phyloP scores from a whole-genome alignment of 2,113 vertebrate genomes.

The Gracilinanus agilis region DNA sequence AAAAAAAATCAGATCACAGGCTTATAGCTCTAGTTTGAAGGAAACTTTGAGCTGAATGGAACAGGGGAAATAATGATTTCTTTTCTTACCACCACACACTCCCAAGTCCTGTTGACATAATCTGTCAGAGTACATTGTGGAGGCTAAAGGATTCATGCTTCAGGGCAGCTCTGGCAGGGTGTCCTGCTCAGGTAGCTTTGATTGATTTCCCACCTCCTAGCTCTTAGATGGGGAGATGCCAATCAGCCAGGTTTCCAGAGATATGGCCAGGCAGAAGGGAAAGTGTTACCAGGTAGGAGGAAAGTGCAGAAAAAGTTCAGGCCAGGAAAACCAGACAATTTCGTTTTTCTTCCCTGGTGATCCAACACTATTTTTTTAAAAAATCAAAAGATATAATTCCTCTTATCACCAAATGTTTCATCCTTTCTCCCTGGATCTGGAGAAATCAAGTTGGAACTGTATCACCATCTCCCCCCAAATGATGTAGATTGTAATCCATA shows the following conservation, averaged over 20 bases:
- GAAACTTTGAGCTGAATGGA: not conserved
- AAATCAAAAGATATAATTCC: not conserved
- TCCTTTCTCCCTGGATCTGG: not conserved
- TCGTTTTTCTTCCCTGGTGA: not conserved
- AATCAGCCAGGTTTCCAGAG: not conserved
- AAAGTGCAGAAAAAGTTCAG: not conserved
- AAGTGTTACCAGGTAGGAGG: not conserved
- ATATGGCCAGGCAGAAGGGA: constrained; percentile 42
- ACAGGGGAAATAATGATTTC: not conserved
- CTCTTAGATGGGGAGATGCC: not conserved
- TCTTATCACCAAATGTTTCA: not conserved
- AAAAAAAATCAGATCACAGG: not conserved
- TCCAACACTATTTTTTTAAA: not conserved
- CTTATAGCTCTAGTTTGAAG: not conserved
- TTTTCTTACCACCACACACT: not conserved
- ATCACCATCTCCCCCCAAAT: not conserved
- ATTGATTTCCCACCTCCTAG: not conserved
- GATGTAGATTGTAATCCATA: not conserved
- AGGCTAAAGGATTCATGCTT: not conserved
- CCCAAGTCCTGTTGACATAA: not conserved
- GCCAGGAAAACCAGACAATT: not conserved
- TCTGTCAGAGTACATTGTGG: not conserved
- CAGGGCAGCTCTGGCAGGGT: not conserved
- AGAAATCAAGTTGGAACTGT: not conserved
- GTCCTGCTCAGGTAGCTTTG: not conserved